Evolutionary conservation across 2,888 invertebrate genomes (phyloP).

Genomic region (Shargacucullia verbasci): DNA sequence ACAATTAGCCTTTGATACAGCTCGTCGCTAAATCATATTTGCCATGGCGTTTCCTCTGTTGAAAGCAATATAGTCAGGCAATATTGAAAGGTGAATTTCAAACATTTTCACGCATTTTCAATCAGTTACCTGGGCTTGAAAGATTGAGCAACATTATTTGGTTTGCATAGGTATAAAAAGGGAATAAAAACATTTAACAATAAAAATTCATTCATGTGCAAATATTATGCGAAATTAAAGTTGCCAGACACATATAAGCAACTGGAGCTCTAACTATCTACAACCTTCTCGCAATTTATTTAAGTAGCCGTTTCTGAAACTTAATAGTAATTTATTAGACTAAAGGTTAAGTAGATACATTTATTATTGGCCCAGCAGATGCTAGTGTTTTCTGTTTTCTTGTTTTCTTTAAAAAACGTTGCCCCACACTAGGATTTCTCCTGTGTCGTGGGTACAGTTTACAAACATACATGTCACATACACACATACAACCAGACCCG

Average conservation of each 20-base stretch:
- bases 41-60: conserved; percentile 73
- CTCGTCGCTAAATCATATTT: conserved; percentile 81
- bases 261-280: conserved; percentile 4
- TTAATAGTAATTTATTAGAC: conserved; percentile 15
- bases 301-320: conserved; percentile 11
- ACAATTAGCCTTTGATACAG: conserved; percentile 83
- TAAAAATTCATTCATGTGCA: not conserved
- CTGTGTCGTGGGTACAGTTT: too few relatives aligned
- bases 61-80: conserved; percentile 73
- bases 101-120: conserved; percentile 69
- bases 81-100: conserved; percentile 77
- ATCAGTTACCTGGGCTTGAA: conserved; percentile 43
- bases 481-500: too few relatives aligned
- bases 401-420: too few relatives aligned
- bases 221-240: not conserved
- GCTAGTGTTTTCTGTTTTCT: too few relatives aligned
- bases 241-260: conserved; percentile 8
- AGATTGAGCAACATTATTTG: conserved; percentile 13
- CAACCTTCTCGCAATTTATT: conserved; percentile 14
- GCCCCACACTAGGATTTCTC: too few relatives aligned
- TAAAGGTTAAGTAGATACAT: conserved; percentile 22
- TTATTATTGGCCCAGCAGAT: conserved; percentile 10
- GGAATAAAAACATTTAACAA: not conserved
- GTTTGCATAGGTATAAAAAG: not conserved
- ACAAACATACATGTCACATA: too few relatives aligned